Percentiles rank a stretch among this genome's conserved stretches.
phyloP scores from a whole-genome alignment of 2,888 invertebrate species.

The Oscheius sp. region DNA sequence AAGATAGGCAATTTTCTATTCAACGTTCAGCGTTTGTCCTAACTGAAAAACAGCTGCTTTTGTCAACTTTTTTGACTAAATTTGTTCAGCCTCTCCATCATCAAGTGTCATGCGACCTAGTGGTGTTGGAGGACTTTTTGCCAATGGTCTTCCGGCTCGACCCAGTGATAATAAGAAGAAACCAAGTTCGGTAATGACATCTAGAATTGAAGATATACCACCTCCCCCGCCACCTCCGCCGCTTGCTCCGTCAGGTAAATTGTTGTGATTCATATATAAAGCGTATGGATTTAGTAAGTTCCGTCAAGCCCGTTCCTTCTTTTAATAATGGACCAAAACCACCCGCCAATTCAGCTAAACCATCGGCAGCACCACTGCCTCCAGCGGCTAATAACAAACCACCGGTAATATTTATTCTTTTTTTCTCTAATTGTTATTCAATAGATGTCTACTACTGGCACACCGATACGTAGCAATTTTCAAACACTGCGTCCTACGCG shows the following conservation, averaged over 20 bases:
- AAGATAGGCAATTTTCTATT: no score
- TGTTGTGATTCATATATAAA: no score
- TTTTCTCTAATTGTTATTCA: neutral
- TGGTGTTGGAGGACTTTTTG: slow-evolving; percentile 63
- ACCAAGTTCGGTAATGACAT: neutral
- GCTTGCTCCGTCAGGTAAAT: slow-evolving; percentile 32
- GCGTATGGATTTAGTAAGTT: neutral
- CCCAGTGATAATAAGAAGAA: slow-evolving; percentile 64
- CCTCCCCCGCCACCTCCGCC: slow-evolving; percentile 32
- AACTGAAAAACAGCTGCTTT: no score
- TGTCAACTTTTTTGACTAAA: no score
- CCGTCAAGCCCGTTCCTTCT: neutral
- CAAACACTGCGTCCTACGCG: slow-evolving; percentile 22
- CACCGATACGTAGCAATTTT: slow-evolving; percentile 17
- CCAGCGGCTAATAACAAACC: slow-evolving; percentile 12
- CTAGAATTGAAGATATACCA: slow-evolving; percentile 4
- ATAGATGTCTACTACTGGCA: neutral
- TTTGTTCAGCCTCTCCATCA: slow-evolving; percentile 1
- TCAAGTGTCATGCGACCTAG: slow-evolving; percentile 30
- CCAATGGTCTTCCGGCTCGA: slow-evolving; percentile 63
- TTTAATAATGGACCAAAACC: slow-evolving; percentile 10
- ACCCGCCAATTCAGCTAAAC: neutral
- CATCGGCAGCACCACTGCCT: slow-evolving; percentile 16
- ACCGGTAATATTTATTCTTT: neutral
- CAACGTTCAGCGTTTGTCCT: no score